Evolutionary conservation across 2,888 invertebrate species (phyloP).

Genomic region (Tachina lurida): DNA sequence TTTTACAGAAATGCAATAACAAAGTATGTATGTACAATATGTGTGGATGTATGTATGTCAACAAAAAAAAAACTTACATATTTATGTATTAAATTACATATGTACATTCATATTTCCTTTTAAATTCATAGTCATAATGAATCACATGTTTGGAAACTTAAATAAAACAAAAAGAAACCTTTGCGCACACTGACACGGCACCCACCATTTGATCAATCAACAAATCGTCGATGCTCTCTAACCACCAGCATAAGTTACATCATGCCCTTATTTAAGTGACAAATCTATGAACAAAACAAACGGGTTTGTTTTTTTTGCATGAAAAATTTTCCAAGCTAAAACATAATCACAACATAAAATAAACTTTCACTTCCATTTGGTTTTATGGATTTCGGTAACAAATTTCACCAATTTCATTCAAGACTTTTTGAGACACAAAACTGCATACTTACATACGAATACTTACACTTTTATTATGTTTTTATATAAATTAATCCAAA

Average conservation of each 20-base stretch:
- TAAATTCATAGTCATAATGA: not conserved
- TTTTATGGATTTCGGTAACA: not conserved
- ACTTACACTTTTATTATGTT: conserved; percentile 23
- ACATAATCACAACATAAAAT: not conserved
- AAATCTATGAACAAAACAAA: not conserved
- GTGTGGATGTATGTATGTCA: not conserved
- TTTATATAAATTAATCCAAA: conserved; percentile 5
- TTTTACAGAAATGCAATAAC: not conserved
- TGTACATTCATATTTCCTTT: no score
- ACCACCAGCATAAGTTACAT: conserved; percentile 48
- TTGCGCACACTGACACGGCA: no score
- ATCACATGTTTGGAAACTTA: not conserved
- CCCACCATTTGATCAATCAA: not conserved
- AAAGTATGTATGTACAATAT: not conserved
- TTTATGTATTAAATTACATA: no score
- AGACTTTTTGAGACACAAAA: conserved; percentile 19
- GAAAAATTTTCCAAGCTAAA: not conserved
- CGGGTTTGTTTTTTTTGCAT: conserved; percentile 7
- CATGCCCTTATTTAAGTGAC: conserved; percentile 33
- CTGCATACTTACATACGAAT: no score
- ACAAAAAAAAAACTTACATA: no score
- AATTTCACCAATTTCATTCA: conserved; percentile 45
- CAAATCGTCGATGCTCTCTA: not conserved
- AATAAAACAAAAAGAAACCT: not conserved
- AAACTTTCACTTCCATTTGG: conserved; percentile 46